Conservation (phyloP, 2,888 invertebrate genomes). For the Steinernema hermaphroditum region DNA sequence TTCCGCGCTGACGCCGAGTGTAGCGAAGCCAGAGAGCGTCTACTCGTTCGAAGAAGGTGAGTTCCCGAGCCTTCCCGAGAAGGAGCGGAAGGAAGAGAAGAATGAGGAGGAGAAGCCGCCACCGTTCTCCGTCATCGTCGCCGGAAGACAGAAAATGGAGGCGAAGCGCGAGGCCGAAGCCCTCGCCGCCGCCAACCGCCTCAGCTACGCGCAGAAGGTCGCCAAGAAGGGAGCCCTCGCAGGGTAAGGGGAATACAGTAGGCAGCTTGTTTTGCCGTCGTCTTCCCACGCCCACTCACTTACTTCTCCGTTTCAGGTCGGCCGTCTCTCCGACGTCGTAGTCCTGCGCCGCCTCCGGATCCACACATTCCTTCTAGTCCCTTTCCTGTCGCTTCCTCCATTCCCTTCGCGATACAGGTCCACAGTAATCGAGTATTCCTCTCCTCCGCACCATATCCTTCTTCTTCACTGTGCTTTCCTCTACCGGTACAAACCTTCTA, state of each 20-base stretch:
- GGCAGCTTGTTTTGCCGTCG: too few species aligned
- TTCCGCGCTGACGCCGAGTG: neutral
- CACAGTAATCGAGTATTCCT: conserved; percentile 26
- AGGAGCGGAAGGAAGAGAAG: conserved; percentile 36
- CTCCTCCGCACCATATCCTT: conserved; percentile 19
- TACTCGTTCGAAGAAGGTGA: conserved; percentile 55
- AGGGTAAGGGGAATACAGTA: too few species aligned
- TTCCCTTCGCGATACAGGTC: conserved; percentile 26
- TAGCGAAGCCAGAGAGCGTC: neutral
- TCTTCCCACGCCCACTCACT: neutral
- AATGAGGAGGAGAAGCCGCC: conserved; percentile 37
- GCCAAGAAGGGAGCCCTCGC: neutral
- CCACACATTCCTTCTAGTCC: neutral
- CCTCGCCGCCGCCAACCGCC: conserved; percentile 16
- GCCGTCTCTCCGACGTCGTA: neutral
- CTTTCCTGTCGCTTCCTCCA: conserved; percentile 11
- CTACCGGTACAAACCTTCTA: conserved; percentile 21
- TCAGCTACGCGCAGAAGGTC: conserved; percentile 37
- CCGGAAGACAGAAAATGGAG: conserved; percentile 37
- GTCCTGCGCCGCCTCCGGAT: neutral
- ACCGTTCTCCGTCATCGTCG: conserved; percentile 39
- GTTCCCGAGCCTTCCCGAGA: conserved; percentile 51
- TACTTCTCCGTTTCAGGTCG: neutral
- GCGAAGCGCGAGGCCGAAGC: conserved; percentile 34
- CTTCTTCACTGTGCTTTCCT: conserved; percentile 26